phyloP scores from a whole-genome alignment of 2,797 vertebrate genomes.

The Catharus ustulatus region DNA sequence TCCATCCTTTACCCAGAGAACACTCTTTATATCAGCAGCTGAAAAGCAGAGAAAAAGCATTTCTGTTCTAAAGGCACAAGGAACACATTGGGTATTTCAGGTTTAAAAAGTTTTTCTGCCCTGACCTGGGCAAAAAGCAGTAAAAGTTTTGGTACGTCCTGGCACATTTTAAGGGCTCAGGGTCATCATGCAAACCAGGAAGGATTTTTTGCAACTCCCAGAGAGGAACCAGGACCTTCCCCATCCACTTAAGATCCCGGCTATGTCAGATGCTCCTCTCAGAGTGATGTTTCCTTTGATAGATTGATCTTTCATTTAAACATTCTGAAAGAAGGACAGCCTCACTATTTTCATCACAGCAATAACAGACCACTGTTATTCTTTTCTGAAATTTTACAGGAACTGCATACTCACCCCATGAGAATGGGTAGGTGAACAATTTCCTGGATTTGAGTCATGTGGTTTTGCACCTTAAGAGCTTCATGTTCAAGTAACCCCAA shows the following conservation, averaged over 20 bases:
- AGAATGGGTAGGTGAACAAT: background rate
- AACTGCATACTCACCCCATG: background rate
- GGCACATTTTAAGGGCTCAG: background rate
- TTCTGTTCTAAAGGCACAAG: background rate
- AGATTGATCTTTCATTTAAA: background rate
- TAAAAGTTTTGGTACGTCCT: background rate
- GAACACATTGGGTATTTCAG: background rate
- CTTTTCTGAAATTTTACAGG: background rate
- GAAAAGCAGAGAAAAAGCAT: background rate
- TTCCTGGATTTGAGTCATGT: background rate
- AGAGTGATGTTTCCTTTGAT: background rate
- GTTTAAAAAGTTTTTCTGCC: background rate
- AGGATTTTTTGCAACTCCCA: background rate
- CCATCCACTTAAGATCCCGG: background rate
- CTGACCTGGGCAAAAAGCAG: background rate
- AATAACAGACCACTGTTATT: fast-evolving
- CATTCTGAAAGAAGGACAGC: background rate
- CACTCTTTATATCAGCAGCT: background rate
- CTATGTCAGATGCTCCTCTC: background rate
- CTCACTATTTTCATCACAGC: background rate
- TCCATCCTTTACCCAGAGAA: background rate
- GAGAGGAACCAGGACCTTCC: background rate
- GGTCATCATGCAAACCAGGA: background rate
- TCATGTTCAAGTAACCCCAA: background rate
- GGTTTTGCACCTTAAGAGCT: background rate